These are phyloP conservation scores for Myotis planiceps DNA, from an alignment of 2,797 vertebrate species.

Conservation along the genomic window DNA sequence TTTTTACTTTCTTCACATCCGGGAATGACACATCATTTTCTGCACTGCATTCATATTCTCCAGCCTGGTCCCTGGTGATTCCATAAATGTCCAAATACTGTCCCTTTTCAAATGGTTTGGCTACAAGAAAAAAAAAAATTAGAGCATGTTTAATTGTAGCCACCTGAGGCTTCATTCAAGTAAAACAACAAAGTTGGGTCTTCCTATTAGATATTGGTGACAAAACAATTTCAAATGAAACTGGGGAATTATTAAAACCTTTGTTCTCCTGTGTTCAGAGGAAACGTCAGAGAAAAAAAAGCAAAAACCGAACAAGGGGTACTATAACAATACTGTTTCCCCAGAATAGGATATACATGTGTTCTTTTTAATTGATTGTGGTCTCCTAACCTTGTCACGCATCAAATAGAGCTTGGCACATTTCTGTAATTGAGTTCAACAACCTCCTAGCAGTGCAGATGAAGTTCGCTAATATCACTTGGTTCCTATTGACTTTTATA, in stretches of 20 bases:
- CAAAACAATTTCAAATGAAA: conserved; percentile 51
- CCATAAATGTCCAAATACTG: conserved; percentile 98
- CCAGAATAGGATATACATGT: conserved; percentile 57
- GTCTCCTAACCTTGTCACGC: conserved; percentile 18
- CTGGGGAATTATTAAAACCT: conserved; percentile 32
- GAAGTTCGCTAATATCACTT: background rate
- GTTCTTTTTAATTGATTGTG: conserved; percentile 65
- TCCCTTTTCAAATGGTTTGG: conserved; percentile 95
- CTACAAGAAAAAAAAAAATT: conserved; percentile 85
- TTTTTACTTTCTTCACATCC: conserved; percentile 95
- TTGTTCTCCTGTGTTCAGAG: conserved; percentile 35
- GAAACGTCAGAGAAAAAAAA: background rate
- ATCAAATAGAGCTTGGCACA: conserved; percentile 58
- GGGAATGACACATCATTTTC: conserved; percentile 96
- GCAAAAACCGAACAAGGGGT: conserved; percentile 41
- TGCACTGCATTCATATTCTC: conserved; percentile 97
- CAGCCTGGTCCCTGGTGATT: conserved; percentile 97
- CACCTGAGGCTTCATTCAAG: background rate
- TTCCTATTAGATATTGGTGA: background rate
- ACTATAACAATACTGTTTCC: conserved; percentile 51
- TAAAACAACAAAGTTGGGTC: background rate
- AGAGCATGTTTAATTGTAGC: conserved; percentile 29
- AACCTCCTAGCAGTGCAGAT: background rate
- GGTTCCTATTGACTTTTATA: background rate
- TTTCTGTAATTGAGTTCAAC: conserved; percentile 55